Base-by-base conservation (phyloP, 2,888 invertebrate genomes). In the Drosophila kambysellisi region DNA sequence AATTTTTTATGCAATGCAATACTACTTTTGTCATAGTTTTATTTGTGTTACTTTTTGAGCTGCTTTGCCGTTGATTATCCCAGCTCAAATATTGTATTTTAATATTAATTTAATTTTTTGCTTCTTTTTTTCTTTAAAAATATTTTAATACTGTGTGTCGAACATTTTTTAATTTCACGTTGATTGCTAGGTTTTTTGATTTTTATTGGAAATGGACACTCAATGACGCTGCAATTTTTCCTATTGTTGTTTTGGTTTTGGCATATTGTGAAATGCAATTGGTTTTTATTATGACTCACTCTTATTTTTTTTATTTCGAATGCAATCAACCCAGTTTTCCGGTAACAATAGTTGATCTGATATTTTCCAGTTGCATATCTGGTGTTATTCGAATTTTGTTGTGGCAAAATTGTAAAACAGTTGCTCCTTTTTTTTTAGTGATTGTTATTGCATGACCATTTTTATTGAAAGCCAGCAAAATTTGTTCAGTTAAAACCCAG, bases 321-420 rank as follows among this genome's bases (percentile, higher is more conserved):
- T 56, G 86, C 88, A 89, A 88, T 85, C 88, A 85, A 77, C 69
- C 56, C 33, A 37, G 52, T 74, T 73, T 70, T 58, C 46, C 25
- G 15, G 25, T 69, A 57, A 65, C 71, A 64, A 29, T 59, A 64
- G 71, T 79, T 73, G 81, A 83, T 83, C 87, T 80, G 57, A 70
- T 68, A 70, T 72, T 70, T 70, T 60, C 25, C 46, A 35, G 46
- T 66, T 76, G 63, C 39, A 15, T 48, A 51, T 70, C 66, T 65
- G 56, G 46, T 50, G 25, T 6, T n/a, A 8, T 68, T 70, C 65
- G 8, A 52, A 57, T 70, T 69, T 66, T 73, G 54, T 41, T 62
- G 52, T 61, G 52, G 61, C 54, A 61, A 72, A 67, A 66, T 29
- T 75, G 74, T 70, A 65, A 74, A 81, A 75, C 72, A 73, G 74